phyloP scores from a whole-genome alignment of 2,888 invertebrate genomes.

The Drosophila mercatorum region DNA sequence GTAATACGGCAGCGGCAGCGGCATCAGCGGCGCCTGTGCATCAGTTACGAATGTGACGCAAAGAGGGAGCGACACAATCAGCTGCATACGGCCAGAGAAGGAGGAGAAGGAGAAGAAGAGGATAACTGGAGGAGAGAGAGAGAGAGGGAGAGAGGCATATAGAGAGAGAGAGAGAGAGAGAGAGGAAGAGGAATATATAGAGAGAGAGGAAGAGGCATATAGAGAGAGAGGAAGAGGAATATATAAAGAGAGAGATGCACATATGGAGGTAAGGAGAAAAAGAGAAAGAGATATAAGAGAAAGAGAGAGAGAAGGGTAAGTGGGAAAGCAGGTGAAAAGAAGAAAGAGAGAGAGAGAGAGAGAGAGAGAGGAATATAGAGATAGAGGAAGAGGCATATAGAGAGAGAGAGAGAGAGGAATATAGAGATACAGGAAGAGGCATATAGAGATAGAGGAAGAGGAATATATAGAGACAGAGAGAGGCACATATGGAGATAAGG shows the following conservation, averaged over 20 bases:
- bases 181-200: fast-evolving
- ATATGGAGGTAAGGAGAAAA: too few relatives aligned
- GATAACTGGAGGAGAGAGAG: too few relatives aligned
- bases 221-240: not conserved
- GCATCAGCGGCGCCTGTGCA: not conserved
- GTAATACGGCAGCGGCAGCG: not conserved
- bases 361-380: not conserved
- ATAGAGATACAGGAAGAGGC: too few relatives aligned
- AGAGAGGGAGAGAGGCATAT: not conserved
- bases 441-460: too few relatives aligned
- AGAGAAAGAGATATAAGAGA: not conserved
- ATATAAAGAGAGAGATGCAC: not conserved
- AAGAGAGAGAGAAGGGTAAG: not conserved
- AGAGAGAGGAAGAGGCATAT: not conserved
- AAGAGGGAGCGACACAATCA: not conserved
- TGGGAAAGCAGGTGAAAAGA: not conserved
- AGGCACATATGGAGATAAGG: too few relatives aligned
- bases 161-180: not conserved
- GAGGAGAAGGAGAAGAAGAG: not conserved
- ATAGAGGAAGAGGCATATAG: not conserved
- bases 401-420: too few relatives aligned
- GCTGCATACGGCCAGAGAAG: not conserved
- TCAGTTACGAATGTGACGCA: not conserved
- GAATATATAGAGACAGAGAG: too few relatives aligned
- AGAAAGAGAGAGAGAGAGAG: not conserved